Percentiles rank a stretch among this genome's conserved stretches.
phyloP scores from a whole-genome alignment of 2,797 vertebrate species.

The Ceryle rudis region DNA sequence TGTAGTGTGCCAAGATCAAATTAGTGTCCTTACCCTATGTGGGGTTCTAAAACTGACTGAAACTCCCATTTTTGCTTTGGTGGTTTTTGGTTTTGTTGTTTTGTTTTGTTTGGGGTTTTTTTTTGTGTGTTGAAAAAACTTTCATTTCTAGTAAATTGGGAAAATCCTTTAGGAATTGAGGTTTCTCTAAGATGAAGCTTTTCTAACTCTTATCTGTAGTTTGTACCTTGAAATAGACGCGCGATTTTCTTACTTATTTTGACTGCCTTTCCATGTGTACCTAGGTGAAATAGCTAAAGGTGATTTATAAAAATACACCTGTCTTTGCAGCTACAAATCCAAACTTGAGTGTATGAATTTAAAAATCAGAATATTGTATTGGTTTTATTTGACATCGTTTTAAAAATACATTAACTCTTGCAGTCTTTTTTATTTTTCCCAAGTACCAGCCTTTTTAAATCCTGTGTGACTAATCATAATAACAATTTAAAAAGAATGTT shows the following conservation, averaged over 20 bases:
- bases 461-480: not conserved
- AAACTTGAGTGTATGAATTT: not conserved
- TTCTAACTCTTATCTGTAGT: not conserved
- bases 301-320: not conserved
- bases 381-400: not conserved
- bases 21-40: not conserved
- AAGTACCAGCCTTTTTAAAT: not conserved
- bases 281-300: not conserved
- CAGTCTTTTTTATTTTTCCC: rapidly evolving
- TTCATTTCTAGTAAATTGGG: not conserved
- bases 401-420: not conserved
- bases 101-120: not conserved
- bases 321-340: not conserved
- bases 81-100: too few species aligned
- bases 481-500: not conserved
- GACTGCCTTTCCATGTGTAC: not conserved
- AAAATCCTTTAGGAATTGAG: not conserved
- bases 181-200: not conserved
- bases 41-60: not conserved
- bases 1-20: not conserved
- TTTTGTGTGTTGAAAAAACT: not conserved
- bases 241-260: not conserved
- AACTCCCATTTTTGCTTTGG: not conserved
- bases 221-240: not conserved
- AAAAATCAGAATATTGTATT: not conserved